Percentiles rank a stretch among this genome's conserved stretches.
Conservation (phyloP, 2,888 invertebrate genomes). For the Dynastes maya region DNA sequence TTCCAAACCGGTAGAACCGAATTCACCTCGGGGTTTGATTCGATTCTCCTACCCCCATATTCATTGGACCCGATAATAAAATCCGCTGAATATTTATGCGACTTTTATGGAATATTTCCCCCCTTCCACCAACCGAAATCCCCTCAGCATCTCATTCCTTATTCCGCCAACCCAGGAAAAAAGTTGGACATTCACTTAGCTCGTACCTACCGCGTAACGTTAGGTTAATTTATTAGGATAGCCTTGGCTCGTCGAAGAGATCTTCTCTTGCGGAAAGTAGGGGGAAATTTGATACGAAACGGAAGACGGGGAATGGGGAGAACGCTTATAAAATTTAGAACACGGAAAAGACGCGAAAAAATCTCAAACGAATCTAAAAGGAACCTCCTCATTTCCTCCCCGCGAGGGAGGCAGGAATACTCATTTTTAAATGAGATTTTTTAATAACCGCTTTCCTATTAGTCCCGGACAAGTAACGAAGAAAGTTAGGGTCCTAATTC, state of each 20-base stretch:
- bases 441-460: constrained; percentile 43
- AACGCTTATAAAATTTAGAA: constrained; percentile 12
- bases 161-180: neutral
- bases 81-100: constrained; percentile 51
- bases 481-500: constrained; percentile 23
- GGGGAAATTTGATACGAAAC: constrained; percentile 5
- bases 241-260: neutral
- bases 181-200: constrained; percentile 8
- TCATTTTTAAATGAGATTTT: constrained; percentile 39
- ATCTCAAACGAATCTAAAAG: neutral
- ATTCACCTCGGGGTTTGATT: constrained; percentile 26
- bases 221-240: constrained; percentile 37
- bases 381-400: neutral
- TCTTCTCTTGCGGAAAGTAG: neutral
- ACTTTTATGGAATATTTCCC: constrained; percentile 23
- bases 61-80: constrained; percentile 52
- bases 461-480: constrained; percentile 21
- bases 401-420: neutral
- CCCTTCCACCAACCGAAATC: neutral
- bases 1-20: neutral
- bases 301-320: neutral
- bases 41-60: constrained; percentile 35
- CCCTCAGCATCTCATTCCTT: neutral
- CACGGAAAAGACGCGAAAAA: neutral
- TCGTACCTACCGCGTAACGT: constrained; percentile 14